Conservation (phyloP, 2,113 vertebrate species). For the Redunca redunca region DNA sequence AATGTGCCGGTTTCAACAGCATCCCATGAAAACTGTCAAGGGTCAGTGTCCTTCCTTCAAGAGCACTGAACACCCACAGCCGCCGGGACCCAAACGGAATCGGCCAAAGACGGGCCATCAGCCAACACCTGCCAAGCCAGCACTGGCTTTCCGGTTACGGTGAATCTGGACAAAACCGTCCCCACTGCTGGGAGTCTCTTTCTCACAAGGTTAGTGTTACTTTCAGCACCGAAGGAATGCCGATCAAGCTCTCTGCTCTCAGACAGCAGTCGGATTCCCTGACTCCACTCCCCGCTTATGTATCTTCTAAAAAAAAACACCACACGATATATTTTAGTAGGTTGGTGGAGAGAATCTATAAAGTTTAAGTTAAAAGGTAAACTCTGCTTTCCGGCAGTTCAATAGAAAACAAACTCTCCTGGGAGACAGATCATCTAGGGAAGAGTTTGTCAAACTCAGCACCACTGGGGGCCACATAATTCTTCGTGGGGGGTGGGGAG, state of each 20-base stretch:
- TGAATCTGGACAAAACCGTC: background rate
- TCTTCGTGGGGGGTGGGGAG: too few species aligned
- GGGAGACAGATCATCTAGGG: background rate
- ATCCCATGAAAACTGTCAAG: background rate
- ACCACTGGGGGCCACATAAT: background rate
- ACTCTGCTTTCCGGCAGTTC: background rate
- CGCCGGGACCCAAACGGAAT: too few species aligned
- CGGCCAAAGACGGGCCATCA: background rate
- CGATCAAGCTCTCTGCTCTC: background rate
- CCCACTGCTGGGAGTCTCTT: background rate
- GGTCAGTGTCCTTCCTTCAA: background rate
- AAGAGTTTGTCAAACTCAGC: background rate
- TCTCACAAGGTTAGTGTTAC: background rate
- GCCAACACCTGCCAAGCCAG: background rate
- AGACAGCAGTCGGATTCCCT: background rate
- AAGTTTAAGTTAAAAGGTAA: background rate
- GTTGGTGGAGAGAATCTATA: background rate
- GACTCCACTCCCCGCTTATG: background rate
- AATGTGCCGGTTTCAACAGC: background rate
- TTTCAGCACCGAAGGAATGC: background rate
- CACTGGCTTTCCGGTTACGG: background rate
- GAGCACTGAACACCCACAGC: background rate
- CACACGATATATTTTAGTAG: background rate
- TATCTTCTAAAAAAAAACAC: background rate
- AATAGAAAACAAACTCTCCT: background rate